Evolutionary conservation across 2,888 invertebrate genomes (phyloP).

Genomic region (Apotomis turbidana): DNA sequence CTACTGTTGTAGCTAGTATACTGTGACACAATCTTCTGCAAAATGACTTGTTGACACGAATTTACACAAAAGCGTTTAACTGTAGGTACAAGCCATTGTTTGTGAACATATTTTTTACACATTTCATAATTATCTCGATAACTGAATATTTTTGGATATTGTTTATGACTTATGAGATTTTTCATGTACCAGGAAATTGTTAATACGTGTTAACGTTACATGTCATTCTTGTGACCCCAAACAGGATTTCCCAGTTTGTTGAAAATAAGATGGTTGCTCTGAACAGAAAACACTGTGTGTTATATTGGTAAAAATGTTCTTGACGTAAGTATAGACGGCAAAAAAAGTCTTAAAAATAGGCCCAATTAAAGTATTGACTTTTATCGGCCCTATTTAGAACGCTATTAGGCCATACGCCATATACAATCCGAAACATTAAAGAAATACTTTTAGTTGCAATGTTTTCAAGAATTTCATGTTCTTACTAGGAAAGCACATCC

Average conservation of each 20-base stretch:
- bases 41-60: slow-evolving; percentile 13
- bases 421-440: no score
- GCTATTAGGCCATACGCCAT: no score
- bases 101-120: background rate
- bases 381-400: no score
- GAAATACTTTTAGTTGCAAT: no score
- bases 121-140: background rate
- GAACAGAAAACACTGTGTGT: background rate
- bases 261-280: background rate
- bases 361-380: no score
- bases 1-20: no score
- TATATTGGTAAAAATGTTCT: background rate
- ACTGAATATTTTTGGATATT: no score
- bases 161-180: background rate
- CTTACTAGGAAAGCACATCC: no score
- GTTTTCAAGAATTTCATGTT: no score
- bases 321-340: no score
- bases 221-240: background rate
- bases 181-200: slow-evolving; percentile 19
- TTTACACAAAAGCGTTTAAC: slow-evolving; percentile 7
- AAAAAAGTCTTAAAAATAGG: no score
- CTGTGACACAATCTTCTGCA: background rate
- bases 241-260: background rate
- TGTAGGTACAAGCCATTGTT: slow-evolving; percentile 22
- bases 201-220: background rate